These are phyloP conservation scores for Petrocephalus microphthalmus DNA, from an alignment of 2,113 vertebrate species.

Conservation along the genomic window DNA sequence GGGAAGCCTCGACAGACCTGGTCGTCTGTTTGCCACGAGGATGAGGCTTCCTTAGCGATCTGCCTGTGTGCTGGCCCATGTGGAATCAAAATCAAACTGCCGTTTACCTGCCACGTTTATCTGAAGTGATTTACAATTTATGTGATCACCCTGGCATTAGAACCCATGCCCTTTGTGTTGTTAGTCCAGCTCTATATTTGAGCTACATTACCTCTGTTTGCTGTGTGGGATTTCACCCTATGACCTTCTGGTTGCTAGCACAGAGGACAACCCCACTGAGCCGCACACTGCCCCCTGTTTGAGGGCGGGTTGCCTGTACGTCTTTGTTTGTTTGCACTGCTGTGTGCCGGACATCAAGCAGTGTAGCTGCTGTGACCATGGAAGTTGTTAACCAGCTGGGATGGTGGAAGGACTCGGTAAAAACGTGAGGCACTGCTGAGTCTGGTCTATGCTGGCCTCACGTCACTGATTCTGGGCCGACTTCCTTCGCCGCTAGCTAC, in stretches of 20 bases:
- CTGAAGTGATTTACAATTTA: neutral
- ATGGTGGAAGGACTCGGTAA: neutral
- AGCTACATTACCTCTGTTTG: neutral
- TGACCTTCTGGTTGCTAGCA: neutral
- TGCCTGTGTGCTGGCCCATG: neutral
- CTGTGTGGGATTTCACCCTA: neutral
- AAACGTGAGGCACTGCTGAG: neutral
- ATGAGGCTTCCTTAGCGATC: conserved; percentile 40
- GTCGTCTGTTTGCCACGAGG: conserved; percentile 33
- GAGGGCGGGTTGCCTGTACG: neutral
- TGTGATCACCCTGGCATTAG: neutral
- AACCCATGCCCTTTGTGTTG: neutral
- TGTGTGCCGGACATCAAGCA: neutral
- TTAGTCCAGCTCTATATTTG: neutral
- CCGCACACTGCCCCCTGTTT: neutral
- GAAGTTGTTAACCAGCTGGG: neutral
- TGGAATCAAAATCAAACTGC: neutral
- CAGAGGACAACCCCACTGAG: neutral
- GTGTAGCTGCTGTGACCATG: neutral
- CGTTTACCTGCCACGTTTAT: neutral
- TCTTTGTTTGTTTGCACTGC: neutral
- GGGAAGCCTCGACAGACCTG: neutral
- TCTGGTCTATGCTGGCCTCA: neutral
- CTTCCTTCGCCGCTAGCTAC: neutral
- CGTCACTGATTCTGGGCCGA: neutral